These are phyloP conservation scores for Danio kyathit DNA, from an alignment of 2,797 vertebrate species.

Conservation along the genomic window DNA sequence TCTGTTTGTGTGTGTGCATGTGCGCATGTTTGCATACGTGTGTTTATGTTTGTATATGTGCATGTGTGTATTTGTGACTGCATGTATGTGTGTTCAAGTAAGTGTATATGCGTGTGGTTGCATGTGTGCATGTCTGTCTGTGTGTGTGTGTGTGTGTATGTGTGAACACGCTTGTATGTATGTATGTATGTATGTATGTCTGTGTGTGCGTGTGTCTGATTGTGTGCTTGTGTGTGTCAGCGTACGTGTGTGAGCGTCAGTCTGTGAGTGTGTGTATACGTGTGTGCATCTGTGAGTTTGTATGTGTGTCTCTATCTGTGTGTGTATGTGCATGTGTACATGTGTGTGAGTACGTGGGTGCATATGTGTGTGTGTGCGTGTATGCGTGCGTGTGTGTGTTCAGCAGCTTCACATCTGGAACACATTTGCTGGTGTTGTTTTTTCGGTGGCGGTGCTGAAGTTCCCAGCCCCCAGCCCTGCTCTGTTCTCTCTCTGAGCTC, in stretches of 20 bases:
- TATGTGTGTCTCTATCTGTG: neutral
- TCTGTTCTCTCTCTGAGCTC: conserved; percentile 47
- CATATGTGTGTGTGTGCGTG: conserved; percentile 5
- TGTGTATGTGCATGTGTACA: conserved; percentile 33
- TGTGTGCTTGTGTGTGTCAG: conserved; percentile 8
- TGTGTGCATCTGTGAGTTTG: conserved; percentile 2
- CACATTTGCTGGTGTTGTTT: conserved; percentile 59
- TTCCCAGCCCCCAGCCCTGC: conserved; percentile 25
- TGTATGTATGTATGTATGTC: no score
- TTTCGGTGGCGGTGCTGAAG: conserved; percentile 60
- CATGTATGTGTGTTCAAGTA: conserved; percentile 11
- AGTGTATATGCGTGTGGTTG: conserved; percentile 1
- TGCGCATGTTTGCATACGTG: no score
- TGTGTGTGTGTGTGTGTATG: no score
- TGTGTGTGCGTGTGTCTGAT: conserved; percentile 30
- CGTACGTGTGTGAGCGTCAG: conserved; percentile 24
- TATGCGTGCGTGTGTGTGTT: conserved; percentile 1
- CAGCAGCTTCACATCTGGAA: conserved; percentile 57
- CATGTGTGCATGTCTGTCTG: no score
- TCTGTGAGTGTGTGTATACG: conserved; percentile 30
- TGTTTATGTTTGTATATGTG: conserved; percentile 42
- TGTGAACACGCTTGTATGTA: no score
- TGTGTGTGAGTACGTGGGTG: conserved; percentile 27
- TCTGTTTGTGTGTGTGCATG: no score
- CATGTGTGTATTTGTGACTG: no score